A percentile compares a stretch with the other conserved stretches of the same genome.
Conservation (phyloP, 1,140 invertebrate species). For the Artemia franciscana region DNA sequence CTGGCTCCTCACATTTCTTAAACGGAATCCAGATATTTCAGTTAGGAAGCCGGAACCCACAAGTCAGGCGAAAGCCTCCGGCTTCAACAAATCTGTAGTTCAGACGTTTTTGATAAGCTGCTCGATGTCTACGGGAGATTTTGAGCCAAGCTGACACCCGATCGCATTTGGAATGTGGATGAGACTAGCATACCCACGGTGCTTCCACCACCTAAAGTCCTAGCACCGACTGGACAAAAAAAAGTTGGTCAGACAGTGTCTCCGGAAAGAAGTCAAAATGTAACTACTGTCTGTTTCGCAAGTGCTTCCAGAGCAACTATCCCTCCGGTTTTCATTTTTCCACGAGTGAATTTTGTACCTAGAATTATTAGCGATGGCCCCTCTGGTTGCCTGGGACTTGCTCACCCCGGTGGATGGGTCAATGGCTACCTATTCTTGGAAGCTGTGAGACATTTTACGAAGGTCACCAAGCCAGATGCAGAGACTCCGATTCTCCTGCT, state of each 20-base stretch:
- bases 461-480: constrained; percentile 12
- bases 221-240: constrained; percentile 15
- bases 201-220: constrained; percentile 14
- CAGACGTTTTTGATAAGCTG: constrained; percentile 10
- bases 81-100: not conserved
- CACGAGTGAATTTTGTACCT: constrained; percentile 19
- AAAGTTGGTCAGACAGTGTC: constrained; percentile 20
- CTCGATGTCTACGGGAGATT: constrained; percentile 11
- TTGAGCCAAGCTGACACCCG: constrained; percentile 10
- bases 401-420: constrained; percentile 15
- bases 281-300: constrained; percentile 19
- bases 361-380: constrained; percentile 23
- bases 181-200: constrained; percentile 21
- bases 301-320: constrained; percentile 19
- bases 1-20: not conserved
- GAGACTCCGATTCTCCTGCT: constrained; percentile 13
- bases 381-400: constrained; percentile 13
- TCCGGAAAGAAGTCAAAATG: constrained; percentile 19
- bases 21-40: not conserved
- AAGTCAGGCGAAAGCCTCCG: not conserved
- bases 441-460: constrained; percentile 18
- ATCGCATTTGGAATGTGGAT: constrained; percentile 20
- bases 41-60: not conserved
- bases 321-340: constrained; percentile 22
- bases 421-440: constrained; percentile 13